Conservation (phyloP, 2,113 vertebrate genomes). For the Tychaedon coryphoeus region DNA sequence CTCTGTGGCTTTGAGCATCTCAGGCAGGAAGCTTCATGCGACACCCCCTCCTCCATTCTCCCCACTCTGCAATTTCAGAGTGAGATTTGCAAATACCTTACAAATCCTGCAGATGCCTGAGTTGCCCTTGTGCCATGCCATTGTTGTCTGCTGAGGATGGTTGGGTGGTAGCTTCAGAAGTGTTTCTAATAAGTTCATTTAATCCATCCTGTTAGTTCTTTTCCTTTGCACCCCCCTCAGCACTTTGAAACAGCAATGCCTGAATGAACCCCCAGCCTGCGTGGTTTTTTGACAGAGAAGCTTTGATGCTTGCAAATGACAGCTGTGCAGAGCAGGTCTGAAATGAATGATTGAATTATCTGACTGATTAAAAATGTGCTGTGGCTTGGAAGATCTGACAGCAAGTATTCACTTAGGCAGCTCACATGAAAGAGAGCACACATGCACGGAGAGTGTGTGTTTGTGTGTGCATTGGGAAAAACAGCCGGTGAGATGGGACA, state of each 20-base stretch:
- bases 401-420: neutral
- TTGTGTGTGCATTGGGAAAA: neutral
- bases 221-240: neutral
- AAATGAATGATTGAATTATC: slow-evolving; percentile 42
- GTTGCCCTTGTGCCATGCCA: neutral
- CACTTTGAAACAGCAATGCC: neutral
- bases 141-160: neutral
- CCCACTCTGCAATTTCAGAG: neutral
- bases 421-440: neutral
- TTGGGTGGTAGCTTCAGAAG: slow-evolving; percentile 14
- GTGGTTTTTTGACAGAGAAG: neutral
- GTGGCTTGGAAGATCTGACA: slow-evolving; percentile 16
- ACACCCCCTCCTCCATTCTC: neutral
- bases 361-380: slow-evolving; percentile 41
- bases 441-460: neutral
- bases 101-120: neutral
- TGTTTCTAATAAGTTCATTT: slow-evolving; percentile 18
- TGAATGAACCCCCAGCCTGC: neutral
- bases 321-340: slow-evolving; percentile 19
- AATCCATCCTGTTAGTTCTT: neutral
- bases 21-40: slow-evolving; percentile 12
- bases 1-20: slow-evolving; percentile 18
- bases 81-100: slow-evolving; percentile 30
- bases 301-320: slow-evolving; percentile 42
- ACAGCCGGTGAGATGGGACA: neutral